Evolutionary conservation across 2,113 vertebrate species (phyloP).

Genomic region (Phylloscopus trochilus): DNA sequence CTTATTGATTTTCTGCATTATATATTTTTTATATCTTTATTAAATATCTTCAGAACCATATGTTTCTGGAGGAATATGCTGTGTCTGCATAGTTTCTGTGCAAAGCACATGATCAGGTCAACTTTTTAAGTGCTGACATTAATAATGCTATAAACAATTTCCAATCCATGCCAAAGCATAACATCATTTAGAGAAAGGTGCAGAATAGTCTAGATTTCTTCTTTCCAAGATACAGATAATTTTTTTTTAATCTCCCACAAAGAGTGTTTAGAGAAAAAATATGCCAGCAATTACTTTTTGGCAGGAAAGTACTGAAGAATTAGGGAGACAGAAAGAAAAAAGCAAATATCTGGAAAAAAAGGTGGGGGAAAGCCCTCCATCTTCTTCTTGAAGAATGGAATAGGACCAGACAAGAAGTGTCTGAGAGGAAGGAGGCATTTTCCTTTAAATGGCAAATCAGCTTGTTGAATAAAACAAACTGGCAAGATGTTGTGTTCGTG

Average conservation of each 20-base stretch:
- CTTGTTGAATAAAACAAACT: conserved; percentile 2
- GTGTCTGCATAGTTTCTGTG: background rate
- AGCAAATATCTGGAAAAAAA: background rate
- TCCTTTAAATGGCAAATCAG: background rate
- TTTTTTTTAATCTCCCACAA: conserved; percentile 24
- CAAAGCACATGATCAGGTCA: background rate
- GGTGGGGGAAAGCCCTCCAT: background rate
- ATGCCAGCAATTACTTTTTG: background rate
- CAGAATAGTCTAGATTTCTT: background rate
- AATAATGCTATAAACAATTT: background rate
- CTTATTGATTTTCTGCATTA: background rate
- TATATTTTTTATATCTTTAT: background rate
- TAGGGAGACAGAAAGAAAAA: conserved; percentile 11
- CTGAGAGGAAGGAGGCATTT: background rate
- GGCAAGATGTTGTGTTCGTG: background rate
- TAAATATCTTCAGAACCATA: background rate
- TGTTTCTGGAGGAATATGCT: background rate
- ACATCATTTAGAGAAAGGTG: background rate
- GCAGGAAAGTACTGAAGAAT: background rate
- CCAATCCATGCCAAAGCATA: background rate
- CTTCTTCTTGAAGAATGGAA: background rate
- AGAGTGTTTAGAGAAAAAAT: background rate
- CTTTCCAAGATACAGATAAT: conserved; percentile 12
- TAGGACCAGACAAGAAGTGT: background rate
- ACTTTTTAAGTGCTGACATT: background rate